phyloP scores from a whole-genome alignment of 2,113 vertebrate species.

The Sphyrna mokarran region DNA sequence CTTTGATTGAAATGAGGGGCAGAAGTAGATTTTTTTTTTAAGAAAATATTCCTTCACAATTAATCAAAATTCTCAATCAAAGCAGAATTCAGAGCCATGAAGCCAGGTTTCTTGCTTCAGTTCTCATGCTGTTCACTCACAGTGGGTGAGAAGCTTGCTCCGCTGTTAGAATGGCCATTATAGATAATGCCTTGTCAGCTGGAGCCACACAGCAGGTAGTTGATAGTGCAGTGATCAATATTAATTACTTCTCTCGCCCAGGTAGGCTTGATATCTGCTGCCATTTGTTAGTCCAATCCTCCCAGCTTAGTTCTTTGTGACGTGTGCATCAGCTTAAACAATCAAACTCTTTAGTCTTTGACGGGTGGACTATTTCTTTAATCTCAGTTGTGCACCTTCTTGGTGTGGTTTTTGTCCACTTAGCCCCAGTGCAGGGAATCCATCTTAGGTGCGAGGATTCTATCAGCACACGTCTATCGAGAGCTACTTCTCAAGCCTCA shows the following conservation, averaged over 20 bases:
- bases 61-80: constrained; percentile 15
- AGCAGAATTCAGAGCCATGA: not conserved
- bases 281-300: not conserved
- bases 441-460: too few species aligned
- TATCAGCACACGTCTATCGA: not conserved
- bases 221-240: constrained; percentile 25
- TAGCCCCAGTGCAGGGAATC: not conserved
- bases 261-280: not conserved
- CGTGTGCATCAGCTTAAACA: not conserved
- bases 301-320: not conserved
- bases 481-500: not conserved
- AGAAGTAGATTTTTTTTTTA: not conserved
- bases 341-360: not conserved
- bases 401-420: not conserved
- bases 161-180: not conserved
- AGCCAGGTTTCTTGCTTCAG: constrained; percentile 2
- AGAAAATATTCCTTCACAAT: not conserved
- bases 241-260: not conserved
- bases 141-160: not conserved
- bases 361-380: not conserved
- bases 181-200: constrained; percentile 30
- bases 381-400: too few species aligned
- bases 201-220: not conserved
- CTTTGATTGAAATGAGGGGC: not conserved
- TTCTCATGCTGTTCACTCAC: constrained; percentile 9